phyloP scores from a whole-genome alignment of 92 coral and sea anemone genomes.

The Porites divaricata region DNA sequence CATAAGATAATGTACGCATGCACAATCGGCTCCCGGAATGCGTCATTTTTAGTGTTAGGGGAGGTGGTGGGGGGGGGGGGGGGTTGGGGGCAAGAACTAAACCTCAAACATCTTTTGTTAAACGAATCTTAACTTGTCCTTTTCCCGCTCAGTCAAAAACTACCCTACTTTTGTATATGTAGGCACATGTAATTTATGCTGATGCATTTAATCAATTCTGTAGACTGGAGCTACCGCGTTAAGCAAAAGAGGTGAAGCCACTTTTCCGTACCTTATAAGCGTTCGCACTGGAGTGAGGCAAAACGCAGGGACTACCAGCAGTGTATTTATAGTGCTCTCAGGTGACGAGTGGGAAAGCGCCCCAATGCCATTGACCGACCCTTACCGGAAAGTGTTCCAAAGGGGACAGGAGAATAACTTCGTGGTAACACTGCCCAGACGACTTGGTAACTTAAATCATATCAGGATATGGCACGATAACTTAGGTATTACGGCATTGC shows the following conservation, averaged over 20 bases:
- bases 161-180: no score
- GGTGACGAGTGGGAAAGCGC: slow-evolving; percentile 88
- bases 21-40: no score
- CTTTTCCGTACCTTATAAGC: slow-evolving; percentile 74
- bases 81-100: no score
- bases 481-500: slow-evolving; percentile 52
- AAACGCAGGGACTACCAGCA: slow-evolving; percentile 94
- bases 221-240: slow-evolving; percentile 93
- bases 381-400: slow-evolving; percentile 82
- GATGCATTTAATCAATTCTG: background rate
- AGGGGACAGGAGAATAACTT: slow-evolving; percentile 90
- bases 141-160: no score
- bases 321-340: slow-evolving; percentile 76
- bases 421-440: slow-evolving; percentile 61
- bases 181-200: no score
- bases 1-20: no score
- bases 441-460: slow-evolving; percentile 75
- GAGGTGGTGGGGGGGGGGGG: no score
- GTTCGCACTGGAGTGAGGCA: slow-evolving; percentile 86
- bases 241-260: slow-evolving; percentile 60
- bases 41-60: no score
- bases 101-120: no score
- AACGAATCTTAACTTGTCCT: no score
- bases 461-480: slow-evolving; percentile 96
- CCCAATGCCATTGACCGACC: slow-evolving; percentile 78